Base-by-base conservation (phyloP, 1,140 invertebrate species). In the Lanistes nyassanus region DNA sequence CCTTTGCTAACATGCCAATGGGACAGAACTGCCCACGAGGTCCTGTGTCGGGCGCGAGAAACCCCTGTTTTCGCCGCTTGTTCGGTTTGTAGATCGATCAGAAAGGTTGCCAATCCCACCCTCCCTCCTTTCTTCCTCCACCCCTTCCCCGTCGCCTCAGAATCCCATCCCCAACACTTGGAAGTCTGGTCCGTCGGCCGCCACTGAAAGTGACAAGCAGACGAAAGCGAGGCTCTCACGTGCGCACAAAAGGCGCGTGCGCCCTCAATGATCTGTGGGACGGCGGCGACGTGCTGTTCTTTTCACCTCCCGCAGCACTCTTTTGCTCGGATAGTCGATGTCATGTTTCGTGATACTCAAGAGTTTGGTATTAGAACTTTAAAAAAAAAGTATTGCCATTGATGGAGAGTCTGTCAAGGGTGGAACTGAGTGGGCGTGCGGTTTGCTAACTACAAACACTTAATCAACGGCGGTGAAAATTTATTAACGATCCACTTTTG, bases 151-250 rank as follows among this genome's bases (percentile, higher is more conserved):
- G 42, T 6, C 42, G n/a, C n/a, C n/a, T n/a, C n/a, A n/a, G n/a
- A n/a, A n/a, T 47, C 9, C 42, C 42, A 9, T 47, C 42, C 42
- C 42, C n/a, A n/a, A n/a, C n/a, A n/a, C n/a, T 9, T 47, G 42
- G 19, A 47, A 16, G 42, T 16, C 42, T 47, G n/a, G 42, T 16
- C 42, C 2, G 42, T 47, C 42, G 42, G 56, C 56, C n/a, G 56
- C 56, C 56, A 31, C 56, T 60, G 56, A 60, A 60, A 60, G n/a
- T 60, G 56, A 60, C 56, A 60, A 60, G n/a, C 56, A n/a, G 56
- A n/a, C 56, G 56, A n/a, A 3, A n/a, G 29, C 13, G n/a, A 3
- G n/a, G n/a, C 29, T 60, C 56, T 60, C 56, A 60, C 56, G 56
- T 23, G 56, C 23, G n/a, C 11, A 60, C 56, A 60, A 60, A 60